phyloP scores from a whole-genome alignment of 2,888 invertebrate genomes.

The Torymus aiolomorphi region DNA sequence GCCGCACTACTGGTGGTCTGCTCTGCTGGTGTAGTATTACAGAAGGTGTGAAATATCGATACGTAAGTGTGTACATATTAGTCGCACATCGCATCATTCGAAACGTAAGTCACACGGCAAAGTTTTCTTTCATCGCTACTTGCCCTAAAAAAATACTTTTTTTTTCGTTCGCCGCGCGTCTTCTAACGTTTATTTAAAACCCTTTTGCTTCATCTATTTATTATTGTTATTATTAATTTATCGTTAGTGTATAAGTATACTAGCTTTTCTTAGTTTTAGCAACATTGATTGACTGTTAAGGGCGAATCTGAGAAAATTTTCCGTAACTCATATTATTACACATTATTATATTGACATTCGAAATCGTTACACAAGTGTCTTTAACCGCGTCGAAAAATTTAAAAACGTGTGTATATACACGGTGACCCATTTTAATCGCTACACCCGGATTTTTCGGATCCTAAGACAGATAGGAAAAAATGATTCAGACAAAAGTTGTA shows the following conservation, averaged over 20 bases:
- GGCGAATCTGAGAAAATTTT: slow-evolving; percentile 30
- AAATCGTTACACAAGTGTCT: too few relatives aligned
- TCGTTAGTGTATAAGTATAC: too few relatives aligned
- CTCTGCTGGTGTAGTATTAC: too few relatives aligned
- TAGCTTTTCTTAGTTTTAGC: background rate
- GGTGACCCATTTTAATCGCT: too few relatives aligned
- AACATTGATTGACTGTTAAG: slow-evolving; percentile 55
- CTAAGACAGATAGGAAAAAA: too few relatives aligned
- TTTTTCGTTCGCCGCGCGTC: background rate
- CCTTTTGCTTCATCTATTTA: slow-evolving; percentile 2
- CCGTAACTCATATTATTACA: slow-evolving; percentile 41
- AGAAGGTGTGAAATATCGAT: background rate
- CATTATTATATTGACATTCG: too few relatives aligned
- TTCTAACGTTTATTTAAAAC: slow-evolving; percentile 13
- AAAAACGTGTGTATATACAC: slow-evolving; percentile 34
- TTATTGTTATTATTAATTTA: background rate
- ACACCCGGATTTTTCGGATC: too few relatives aligned
- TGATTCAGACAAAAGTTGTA: too few relatives aligned
- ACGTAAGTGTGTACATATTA: background rate
- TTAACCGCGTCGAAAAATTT: background rate
- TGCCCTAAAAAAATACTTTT: slow-evolving; percentile 45
- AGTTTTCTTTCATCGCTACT: slow-evolving; percentile 3
- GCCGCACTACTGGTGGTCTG: too few relatives aligned
- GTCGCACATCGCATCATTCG: slow-evolving; percentile 7
- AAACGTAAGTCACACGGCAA: slow-evolving; percentile 4